Evolutionary conservation across 2,113 vertebrate genomes (phyloP).

Genomic region (Corythoichthys haematopterus): DNA sequence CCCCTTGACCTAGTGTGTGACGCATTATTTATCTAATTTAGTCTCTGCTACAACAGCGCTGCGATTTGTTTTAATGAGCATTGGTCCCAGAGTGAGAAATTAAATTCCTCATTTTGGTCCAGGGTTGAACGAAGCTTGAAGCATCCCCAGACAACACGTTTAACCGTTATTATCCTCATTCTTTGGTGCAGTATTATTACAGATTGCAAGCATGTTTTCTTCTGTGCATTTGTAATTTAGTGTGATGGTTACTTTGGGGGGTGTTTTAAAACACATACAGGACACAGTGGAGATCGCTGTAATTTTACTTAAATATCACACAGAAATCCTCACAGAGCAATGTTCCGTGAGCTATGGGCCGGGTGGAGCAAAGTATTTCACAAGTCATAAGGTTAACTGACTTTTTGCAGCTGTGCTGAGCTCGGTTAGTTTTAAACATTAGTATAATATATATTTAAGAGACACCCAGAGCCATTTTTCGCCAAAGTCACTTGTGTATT

Average conservation of each 20-base stretch:
- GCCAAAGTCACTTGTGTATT: not conserved
- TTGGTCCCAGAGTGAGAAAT: conserved; percentile 25
- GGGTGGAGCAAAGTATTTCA: not conserved
- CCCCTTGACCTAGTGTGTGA: conserved; percentile 21
- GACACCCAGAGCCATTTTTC: conserved; percentile 2
- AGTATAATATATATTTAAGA: not conserved
- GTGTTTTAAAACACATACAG: conserved; percentile 12
- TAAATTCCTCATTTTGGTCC: conserved; percentile 45
- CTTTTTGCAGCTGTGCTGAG: not conserved
- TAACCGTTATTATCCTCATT: conserved; percentile 48
- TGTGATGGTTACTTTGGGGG: conserved; percentile 22
- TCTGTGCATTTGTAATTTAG: conserved; percentile 29
- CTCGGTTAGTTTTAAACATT: conserved; percentile 10
- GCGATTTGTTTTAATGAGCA: conserved; percentile 47
- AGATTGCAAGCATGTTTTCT: conserved; percentile 32
- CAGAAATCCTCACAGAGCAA: conserved; percentile 10
- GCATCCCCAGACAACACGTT: conserved; percentile 36
- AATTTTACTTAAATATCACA: conserved; percentile 23
- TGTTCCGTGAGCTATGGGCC: not conserved
- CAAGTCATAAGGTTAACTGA: conserved; percentile 13
- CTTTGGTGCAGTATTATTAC: conserved; percentile 36
- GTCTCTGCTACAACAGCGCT: conserved; percentile 31
- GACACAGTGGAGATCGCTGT: conserved; percentile 13
- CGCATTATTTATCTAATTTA: conserved; percentile 25
- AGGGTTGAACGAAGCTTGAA: conserved; percentile 36